A percentile compares a stretch with the other conserved stretches of the same genome.
Conservation (phyloP, 2,888 invertebrate genomes). For the Macrosoma leucophasiata region DNA sequence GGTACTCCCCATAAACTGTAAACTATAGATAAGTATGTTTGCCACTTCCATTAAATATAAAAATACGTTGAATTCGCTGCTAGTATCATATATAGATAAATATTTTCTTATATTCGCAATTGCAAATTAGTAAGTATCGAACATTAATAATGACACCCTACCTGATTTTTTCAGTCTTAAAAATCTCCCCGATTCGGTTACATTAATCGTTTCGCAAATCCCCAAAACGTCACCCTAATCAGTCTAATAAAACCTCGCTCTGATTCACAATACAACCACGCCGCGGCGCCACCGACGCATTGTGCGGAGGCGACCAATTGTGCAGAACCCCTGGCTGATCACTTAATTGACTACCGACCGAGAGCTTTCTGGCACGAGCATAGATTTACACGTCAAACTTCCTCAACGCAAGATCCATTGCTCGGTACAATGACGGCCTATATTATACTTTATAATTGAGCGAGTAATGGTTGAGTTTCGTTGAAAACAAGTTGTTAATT, state of each 20-base stretch:
- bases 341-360: slow-evolving; percentile 70
- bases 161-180: no score
- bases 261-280: slow-evolving; percentile 40
- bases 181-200: no score
- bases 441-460: not conserved
- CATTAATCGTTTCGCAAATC: slow-evolving; percentile 27
- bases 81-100: no score
- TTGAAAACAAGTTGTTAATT: slow-evolving; percentile 20
- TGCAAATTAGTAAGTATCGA: no score
- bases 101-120: no score
- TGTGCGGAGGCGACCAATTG: slow-evolving; percentile 72
- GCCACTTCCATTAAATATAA: no score
- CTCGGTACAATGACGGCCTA: slow-evolving; percentile 14
- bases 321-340: slow-evolving; percentile 70
- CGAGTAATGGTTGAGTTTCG: slow-evolving; percentile 18
- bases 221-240: slow-evolving; percentile 51
- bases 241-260: slow-evolving; percentile 55
- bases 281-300: slow-evolving; percentile 53
- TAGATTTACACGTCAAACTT: no score
- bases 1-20: no score
- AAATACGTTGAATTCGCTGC: no score
- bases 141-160: no score
- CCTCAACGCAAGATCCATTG: slow-evolving; percentile 33
- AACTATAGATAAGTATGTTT: no score
- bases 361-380: slow-evolving; percentile 47